Percentiles rank a stretch among this genome's conserved stretches.
Evolutionary conservation across 2,797 vertebrate species (phyloP).

Genomic region (Bradypus variegatus): DNA sequence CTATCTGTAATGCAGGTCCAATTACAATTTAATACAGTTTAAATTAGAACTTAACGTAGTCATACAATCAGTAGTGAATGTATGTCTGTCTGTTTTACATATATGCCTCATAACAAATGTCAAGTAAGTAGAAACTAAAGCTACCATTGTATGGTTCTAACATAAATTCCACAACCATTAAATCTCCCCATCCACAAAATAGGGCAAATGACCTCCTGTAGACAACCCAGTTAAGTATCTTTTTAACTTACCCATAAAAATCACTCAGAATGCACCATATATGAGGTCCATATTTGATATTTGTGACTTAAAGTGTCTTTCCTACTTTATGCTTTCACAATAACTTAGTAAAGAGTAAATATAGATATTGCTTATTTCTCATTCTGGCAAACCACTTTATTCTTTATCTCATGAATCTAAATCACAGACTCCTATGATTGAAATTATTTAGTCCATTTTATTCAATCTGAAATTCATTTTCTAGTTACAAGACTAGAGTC

Average conservation of each 20-base stretch:
- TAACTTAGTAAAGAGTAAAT: conserved; percentile 27
- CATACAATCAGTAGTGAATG: conserved; percentile 27
- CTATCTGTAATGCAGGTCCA: not conserved
- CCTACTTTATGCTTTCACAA: conserved; percentile 10
- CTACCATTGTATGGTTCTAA: conserved; percentile 13
- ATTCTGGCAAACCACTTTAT: conserved; percentile 35
- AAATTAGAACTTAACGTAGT: conserved; percentile 39
- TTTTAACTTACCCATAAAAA: conserved; percentile 26
- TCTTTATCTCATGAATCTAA: conserved; percentile 31
- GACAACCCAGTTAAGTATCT: conserved; percentile 9
- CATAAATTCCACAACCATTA: not conserved
- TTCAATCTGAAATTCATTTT: conserved; percentile 20
- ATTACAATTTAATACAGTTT: conserved; percentile 34
- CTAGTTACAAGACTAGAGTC: not conserved
- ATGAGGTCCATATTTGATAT: not conserved
- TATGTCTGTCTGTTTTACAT: conserved; percentile 7
- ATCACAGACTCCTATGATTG: not conserved
- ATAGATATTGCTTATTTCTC: conserved; percentile 6
- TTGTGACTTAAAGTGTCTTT: conserved; percentile 1
- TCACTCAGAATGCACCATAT: not conserved
- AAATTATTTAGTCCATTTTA: conserved; percentile 25
- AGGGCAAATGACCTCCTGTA: not conserved
- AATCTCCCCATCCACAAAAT: conserved; percentile 28
- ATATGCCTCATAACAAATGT: not conserved
- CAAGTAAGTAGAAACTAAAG: conserved; percentile 36